Evolutionary conservation across 1,140 invertebrate genomes (phyloP).

Genomic region (Trinorchestia longiramus): DNA sequence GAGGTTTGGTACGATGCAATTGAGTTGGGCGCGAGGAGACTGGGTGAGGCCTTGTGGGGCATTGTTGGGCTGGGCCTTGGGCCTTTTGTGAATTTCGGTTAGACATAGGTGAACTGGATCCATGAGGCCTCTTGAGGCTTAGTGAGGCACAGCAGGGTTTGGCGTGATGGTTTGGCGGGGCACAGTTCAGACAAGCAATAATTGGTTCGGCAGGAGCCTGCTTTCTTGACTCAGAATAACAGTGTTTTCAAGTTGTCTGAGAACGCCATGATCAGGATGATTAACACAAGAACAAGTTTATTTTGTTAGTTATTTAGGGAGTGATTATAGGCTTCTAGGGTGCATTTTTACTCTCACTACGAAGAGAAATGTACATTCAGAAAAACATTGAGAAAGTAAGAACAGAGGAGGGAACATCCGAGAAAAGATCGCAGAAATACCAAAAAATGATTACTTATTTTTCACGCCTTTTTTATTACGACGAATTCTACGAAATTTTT

Average conservation of each 20-base stretch:
- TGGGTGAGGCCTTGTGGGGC: no score
- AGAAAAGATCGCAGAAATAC: background rate
- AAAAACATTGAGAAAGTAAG: background rate
- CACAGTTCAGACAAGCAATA: no score
- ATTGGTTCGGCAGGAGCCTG: background rate
- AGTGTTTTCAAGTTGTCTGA: background rate
- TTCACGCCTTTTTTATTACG: no score
- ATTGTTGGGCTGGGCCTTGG: no score
- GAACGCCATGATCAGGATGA: background rate
- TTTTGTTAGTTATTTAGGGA: background rate
- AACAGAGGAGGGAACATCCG: background rate
- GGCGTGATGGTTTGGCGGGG: background rate
- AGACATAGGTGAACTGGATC: background rate
- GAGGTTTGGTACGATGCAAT: background rate
- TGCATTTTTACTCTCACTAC: background rate
- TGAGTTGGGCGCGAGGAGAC: background rate
- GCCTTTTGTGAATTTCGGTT: background rate
- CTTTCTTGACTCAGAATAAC: background rate
- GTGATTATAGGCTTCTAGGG: background rate
- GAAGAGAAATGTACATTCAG: background rate
- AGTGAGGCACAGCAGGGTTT: background rate
- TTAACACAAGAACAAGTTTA: background rate
- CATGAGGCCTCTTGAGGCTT: background rate
- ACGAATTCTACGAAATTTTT: no score
- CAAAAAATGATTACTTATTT: no score